Base-by-base conservation (phyloP, 2,797 vertebrate genomes). In the Stomatorhinus walkeri region DNA sequence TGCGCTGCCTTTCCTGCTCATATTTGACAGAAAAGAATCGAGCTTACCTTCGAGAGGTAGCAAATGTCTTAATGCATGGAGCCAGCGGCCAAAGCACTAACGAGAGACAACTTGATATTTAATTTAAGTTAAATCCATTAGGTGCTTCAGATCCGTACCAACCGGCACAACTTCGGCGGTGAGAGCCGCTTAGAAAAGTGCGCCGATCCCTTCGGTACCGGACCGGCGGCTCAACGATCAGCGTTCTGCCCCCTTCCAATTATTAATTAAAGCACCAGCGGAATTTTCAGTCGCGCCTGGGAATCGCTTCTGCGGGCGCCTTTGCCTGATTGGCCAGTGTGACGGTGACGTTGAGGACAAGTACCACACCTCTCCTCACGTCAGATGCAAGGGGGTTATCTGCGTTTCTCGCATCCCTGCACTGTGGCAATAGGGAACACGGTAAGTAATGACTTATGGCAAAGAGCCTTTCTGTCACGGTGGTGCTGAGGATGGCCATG, bases 71-170 rank as follows among this genome's bases (percentile, higher is more conserved):
- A 22, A 46, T 40, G 76, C 76, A 32, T 46, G 76, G 40, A 46
- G 40, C 40, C 76, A 32, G 76, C 76, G 1, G 76, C 40, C 40
- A 46, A 81, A 46, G 36, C 40, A 46, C 40, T 46, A 81, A 43
- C 40, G 40, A 81, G 43, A 19, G 19, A 32, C 76, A 81, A 81
- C 40, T 46, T 81, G 76, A 81, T 46, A 22, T 81, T 46, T 46
- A 81, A 81, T 22, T 46, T 81, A 43, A 51, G 86, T 83, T 88
- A 90, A 43, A 90, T 90, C 89, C 89, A 90, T 56, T 48, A 64
- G 83, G 59, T 19, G 81, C 40, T 51, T 81, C 76, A 81, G 76
- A 81, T 43, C 36, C 76, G 76, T 81, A 43, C 76, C 40, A n/a
- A 81, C 76, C 68, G 68, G 68, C 68, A 76, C 68, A 76, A 76